Base-by-base conservation (phyloP, 1,140 invertebrate species). In the Atta colombica region DNA sequence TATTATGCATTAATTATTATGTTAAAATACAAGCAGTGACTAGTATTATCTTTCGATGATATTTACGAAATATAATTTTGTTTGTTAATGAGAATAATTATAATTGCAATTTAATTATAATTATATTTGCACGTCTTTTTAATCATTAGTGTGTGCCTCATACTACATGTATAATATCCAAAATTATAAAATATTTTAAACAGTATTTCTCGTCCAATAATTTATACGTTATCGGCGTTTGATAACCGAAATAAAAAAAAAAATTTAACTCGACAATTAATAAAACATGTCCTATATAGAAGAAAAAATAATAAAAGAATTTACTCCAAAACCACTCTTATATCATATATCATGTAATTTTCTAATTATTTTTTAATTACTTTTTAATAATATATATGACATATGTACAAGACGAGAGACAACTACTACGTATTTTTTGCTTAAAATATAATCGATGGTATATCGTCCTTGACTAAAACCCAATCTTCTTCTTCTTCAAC, bases 401-500 rank as follows among this genome's bases (percentile, higher is more conserved):
- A 31, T 80, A 45, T 77, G 39, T 77, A 53, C 28, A 78, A 78
- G 12, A 78, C 28, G n/a, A 1, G 45, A 77, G 49, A 25, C 55
- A 60, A 25, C 25, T 80, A 55, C n/a, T 86, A 74, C 49, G n/a
- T 77, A 77, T 7, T n/a, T 80, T n/a, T n/a, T 71, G 81, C n/a
- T 69, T 86, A 90, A 74, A 75, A 61, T 49, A 86, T 87, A 75
- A 87, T 35, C 7, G 77, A 72, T 61, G 78, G 71, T 74, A 84
- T 88, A 35, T 88, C 84, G 58, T 88, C 82, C 31, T 91, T 84
- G 18, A 93, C 91, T 45, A 95, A 87, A 49, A 94, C 94, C 95
- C 95, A 95, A 87, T 93, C 95, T 72, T 94, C 94, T 14, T 95
- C 95, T 21, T 80, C 77, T 35, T 95, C 93, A 35, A 85, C 68